Percentiles rank a stretch among this genome's conserved stretches.
Evolutionary conservation across 2,888 invertebrate genomes (phyloP).

Genomic region (Eutolmus rufibarbis): DNA sequence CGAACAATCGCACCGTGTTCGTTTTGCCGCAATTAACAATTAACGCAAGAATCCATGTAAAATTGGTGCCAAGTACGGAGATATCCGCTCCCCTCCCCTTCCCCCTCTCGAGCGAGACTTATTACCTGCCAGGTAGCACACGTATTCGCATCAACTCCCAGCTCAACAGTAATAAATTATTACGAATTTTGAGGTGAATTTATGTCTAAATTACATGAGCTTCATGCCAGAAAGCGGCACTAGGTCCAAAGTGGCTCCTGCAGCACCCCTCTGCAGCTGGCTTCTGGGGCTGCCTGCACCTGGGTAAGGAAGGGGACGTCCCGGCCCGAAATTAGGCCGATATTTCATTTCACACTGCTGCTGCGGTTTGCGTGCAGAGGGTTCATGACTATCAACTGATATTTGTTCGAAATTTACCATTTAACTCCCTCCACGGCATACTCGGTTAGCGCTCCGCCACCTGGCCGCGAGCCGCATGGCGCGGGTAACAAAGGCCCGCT

Average conservation of each 20-base stretch:
- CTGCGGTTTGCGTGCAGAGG: slow-evolving; percentile 23
- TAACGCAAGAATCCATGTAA: neutral
- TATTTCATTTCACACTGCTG: slow-evolving; percentile 15
- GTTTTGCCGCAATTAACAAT: neutral
- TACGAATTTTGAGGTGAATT: slow-evolving; percentile 13
- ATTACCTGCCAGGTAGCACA: neutral
- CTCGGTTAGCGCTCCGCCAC: neutral
- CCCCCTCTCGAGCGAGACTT: neutral
- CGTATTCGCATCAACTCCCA: neutral
- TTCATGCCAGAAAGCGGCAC: neutral
- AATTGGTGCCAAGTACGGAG: neutral
- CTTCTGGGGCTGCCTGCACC: neutral
- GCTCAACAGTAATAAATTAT: slow-evolving; percentile 5
- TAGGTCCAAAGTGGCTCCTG: neutral
- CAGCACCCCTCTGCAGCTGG: neutral
- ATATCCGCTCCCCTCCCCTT: neutral
- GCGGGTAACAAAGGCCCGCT: neutral
- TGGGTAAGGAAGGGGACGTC: neutral
- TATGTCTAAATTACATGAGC: slow-evolving; percentile 21
- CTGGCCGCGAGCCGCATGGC: neutral
- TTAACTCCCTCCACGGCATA: neutral
- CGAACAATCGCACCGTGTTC: neutral
- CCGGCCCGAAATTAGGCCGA: slow-evolving; percentile 19
- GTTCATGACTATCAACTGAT: slow-evolving; percentile 19
- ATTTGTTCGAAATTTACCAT: neutral